phyloP scores from a whole-genome alignment of 2,888 invertebrate species.

The Herminia tarsipennalis region DNA sequence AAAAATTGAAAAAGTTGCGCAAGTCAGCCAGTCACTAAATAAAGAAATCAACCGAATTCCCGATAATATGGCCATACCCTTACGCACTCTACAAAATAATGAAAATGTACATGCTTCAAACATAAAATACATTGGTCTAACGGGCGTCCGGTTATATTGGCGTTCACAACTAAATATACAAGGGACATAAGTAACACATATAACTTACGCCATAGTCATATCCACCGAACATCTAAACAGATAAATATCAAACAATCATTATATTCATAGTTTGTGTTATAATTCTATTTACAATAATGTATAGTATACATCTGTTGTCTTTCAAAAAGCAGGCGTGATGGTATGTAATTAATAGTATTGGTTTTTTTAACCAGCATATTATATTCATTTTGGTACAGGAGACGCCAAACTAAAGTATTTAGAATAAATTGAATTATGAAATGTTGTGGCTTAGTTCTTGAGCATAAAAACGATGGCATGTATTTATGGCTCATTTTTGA shows the following conservation, averaged over 20 bases:
- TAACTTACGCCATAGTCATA: slow-evolving; percentile 84
- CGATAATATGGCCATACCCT: not conserved
- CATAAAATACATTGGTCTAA: slow-evolving; percentile 36
- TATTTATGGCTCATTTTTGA: too few species aligned
- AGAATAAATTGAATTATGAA: too few species aligned
- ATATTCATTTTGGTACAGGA: slow-evolving; percentile 3
- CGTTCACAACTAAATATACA: slow-evolving; percentile 51
- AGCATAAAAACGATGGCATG: too few species aligned
- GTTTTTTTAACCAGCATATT: not conserved
- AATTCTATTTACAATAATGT: slow-evolving; percentile 5
- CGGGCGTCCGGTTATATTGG: slow-evolving; percentile 44
- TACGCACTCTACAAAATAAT: slow-evolving; percentile 37
- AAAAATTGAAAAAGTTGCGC: too few species aligned
- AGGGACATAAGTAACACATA: slow-evolving; percentile 52
- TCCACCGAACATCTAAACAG: slow-evolving; percentile 85
- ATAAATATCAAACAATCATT: slow-evolving; percentile 57
- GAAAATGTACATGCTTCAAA: slow-evolving; percentile 45
- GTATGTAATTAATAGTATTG: not conserved
- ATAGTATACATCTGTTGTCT: not conserved
- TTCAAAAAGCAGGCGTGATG: not conserved
- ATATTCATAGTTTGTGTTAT: slow-evolving; percentile 28
- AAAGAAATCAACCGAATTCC: not conserved
- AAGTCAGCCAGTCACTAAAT: too few species aligned
- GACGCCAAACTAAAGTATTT: too few species aligned
- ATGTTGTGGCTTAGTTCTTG: too few species aligned